Conservation (phyloP, 2,113 vertebrate species). For the Steatornis caripensis region DNA sequence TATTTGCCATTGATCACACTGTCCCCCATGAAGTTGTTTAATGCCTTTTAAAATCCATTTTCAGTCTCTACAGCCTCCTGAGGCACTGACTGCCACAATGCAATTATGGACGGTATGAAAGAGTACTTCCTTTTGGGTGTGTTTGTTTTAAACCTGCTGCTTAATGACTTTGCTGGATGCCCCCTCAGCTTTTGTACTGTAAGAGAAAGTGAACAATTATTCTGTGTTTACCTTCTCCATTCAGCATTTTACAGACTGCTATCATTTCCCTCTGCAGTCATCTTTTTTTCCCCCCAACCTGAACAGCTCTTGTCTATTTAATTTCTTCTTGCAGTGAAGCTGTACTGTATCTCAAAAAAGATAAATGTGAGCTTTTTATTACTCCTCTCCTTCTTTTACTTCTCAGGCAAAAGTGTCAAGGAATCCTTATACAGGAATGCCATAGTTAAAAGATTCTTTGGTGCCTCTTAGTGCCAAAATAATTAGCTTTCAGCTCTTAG, state of each 20-base stretch:
- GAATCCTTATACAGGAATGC: background rate
- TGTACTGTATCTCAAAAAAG: background rate
- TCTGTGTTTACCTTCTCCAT: background rate
- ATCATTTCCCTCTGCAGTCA: background rate
- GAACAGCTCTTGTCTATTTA: background rate
- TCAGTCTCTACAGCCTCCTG: background rate
- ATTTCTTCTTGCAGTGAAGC: background rate
- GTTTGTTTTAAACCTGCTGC: constrained; percentile 42
- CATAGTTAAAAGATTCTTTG: background rate
- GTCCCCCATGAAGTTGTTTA: background rate
- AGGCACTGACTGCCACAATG: background rate
- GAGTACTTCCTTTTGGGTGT: constrained; percentile 42
- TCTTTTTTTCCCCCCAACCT: background rate
- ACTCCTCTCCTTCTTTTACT: background rate
- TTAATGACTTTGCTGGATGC: constrained; percentile 50
- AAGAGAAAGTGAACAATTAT: constrained; percentile 9
- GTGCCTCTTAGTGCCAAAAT: background rate
- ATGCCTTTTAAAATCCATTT: constrained; percentile 41
- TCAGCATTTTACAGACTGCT: background rate
- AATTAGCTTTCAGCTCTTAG: background rate
- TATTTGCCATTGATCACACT: background rate
- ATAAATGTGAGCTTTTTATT: background rate
- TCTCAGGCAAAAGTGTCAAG: background rate
- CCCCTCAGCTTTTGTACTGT: background rate
- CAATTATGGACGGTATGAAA: background rate